Base-by-base conservation (phyloP, 1,140 invertebrate species). In the Frieseomelitta varia region DNA sequence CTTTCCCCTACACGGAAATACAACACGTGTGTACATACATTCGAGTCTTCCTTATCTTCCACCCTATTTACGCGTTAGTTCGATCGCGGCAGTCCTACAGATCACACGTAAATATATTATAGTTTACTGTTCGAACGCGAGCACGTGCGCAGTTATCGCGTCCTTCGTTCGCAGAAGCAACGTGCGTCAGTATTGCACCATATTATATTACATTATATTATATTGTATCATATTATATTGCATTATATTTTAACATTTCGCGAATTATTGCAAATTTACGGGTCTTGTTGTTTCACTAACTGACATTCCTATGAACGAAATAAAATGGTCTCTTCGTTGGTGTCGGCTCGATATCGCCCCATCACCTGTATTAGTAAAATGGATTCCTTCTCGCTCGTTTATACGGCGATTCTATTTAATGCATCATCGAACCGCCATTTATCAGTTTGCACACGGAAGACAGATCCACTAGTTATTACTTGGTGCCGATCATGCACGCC, bases 401-500 rank as follows among this genome's bases (percentile, higher is more conserved):
- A 27, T n/a, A 19, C 8, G 1, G 47, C 15, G 21, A 19, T 61
- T 21, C 47, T 51, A 39, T 55, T 71, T 68, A 69, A 72, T n/a
- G 67, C 47, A 39, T 24, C 67, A 78, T 71, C 55, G 75, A 19
- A 27, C 15, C 19, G 3, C 27, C 67, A 84, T 84, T 84, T 69
- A 79, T 84, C 81, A 84, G 47, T 24, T 53, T 19, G 34, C 81
- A 79, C 81, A 68, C 65, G 63, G 81, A 76, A 82, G 83, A 61
- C 77, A 75, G 72, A 34, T 82, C 77, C 79, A 79, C 87, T 47
- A 8, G 55, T 79, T 81, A 88, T 88, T 85, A 85, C 76, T 76
- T 76, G 58, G 30, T 74, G 77, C 58, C 74, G 65, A 85, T 88
- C 83, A 79, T 63, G 79, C 61, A 86, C 90, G 91, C 89, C 91